Percentiles rank a stretch among this genome's conserved stretches.
Conservation (phyloP, 2,888 invertebrate genomes). For the Pachliopta kotzebuea region DNA sequence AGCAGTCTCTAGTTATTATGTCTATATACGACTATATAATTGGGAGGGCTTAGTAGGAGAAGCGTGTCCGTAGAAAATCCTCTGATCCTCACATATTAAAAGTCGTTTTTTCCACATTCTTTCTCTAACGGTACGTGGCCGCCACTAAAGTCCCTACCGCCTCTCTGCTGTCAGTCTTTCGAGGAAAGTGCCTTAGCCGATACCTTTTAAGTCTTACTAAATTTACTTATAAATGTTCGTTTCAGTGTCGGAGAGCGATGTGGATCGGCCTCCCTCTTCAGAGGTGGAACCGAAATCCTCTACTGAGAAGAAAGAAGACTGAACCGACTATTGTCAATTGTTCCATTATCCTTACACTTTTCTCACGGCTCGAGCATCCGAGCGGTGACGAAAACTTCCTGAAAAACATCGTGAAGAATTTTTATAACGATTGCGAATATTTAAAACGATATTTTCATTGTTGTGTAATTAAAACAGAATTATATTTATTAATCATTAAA, state of each 20-base stretch:
- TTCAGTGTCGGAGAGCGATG: constrained; percentile 52
- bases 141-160: too few species aligned
- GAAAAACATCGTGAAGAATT: constrained; percentile 2
- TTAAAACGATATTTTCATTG: constrained; percentile 11
- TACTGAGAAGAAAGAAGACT: constrained; percentile 72
- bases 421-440: background rate
- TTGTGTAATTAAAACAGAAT: constrained; percentile 1
- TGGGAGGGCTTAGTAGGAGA: too few species aligned
- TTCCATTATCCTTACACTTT: constrained; percentile 23
- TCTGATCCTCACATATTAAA: too few species aligned
- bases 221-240: background rate
- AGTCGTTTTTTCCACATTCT: too few species aligned
- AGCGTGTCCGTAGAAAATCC: too few species aligned
- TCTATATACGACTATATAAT: too few species aligned
- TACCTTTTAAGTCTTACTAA: background rate
- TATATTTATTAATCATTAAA: constrained; percentile 8
- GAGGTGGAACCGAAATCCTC: constrained; percentile 57
- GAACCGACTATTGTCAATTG: constrained; percentile 41
- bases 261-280: constrained; percentile 56
- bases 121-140: too few species aligned
- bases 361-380: constrained; percentile 24
- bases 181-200: too few species aligned
- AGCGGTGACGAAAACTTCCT: constrained; percentile 16
- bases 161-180: too few species aligned
- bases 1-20: too few species aligned